phyloP scores from a whole-genome alignment of 2,888 invertebrate species.

The Drosophila lutescens region DNA sequence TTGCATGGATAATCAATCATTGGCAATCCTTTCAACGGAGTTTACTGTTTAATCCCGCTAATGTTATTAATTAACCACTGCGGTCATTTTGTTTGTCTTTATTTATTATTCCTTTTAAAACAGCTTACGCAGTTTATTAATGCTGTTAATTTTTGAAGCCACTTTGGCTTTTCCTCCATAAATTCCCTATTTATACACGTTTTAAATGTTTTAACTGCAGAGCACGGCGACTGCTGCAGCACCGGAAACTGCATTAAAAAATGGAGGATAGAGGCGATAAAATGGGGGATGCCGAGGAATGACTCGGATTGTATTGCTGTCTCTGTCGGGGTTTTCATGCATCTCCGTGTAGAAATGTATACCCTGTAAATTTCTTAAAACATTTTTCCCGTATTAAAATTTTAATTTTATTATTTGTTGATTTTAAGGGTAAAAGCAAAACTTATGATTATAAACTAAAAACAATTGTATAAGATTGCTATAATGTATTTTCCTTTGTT shows the following conservation, averaged over 20 bases:
- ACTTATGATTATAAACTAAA: too few species aligned
- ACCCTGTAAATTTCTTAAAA: background rate
- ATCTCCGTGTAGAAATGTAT: background rate
- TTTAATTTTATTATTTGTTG: too few species aligned
- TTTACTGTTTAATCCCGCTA: constrained; percentile 16
- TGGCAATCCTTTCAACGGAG: constrained; percentile 5
- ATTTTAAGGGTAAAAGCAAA: too few species aligned
- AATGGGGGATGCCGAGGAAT: constrained; percentile 24
- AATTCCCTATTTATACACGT: constrained; percentile 54
- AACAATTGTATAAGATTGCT: too few species aligned
- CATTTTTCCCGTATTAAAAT: too few species aligned
- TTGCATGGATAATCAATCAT: constrained; percentile 21
- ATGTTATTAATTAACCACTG: constrained; percentile 44
- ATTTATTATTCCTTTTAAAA: constrained; percentile 18
- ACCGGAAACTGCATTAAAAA: constrained; percentile 40
- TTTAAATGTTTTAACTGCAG: constrained; percentile 59
- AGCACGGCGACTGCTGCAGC: constrained; percentile 19
- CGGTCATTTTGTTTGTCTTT: constrained; percentile 16
- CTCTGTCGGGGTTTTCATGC: background rate
- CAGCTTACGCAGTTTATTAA: constrained; percentile 47
- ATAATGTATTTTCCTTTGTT: too few species aligned
- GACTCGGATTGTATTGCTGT: constrained; percentile 32
- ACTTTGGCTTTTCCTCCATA: constrained; percentile 45
- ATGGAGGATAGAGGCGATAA: constrained; percentile 7
- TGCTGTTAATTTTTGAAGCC: constrained; percentile 70